phyloP scores from a whole-genome alignment of 2,888 invertebrate species.

The Orthosia incerta region DNA sequence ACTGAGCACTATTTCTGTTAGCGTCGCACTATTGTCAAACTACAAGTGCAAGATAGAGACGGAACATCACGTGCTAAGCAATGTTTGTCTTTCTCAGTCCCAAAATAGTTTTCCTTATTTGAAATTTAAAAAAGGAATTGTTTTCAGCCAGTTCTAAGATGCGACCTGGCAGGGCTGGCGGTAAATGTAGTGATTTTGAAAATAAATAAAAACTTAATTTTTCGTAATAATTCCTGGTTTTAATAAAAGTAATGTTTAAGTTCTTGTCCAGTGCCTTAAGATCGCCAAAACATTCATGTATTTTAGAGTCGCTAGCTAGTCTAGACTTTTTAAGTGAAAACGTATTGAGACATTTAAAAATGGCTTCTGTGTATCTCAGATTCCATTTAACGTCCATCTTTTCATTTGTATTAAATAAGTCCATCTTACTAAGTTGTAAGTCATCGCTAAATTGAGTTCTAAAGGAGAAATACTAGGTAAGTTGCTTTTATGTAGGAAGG shows the following conservation, averaged over 20 bases:
- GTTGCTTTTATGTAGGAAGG: neutral
- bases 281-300: neutral
- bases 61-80: no score
- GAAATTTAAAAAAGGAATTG: no score
- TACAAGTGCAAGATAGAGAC: no score
- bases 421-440: slow-evolving; percentile 16
- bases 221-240: no score
- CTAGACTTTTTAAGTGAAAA: slow-evolving; percentile 3
- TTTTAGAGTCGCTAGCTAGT: slow-evolving; percentile 17
- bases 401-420: slow-evolving; percentile 2
- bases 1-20: no score
- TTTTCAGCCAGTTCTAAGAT: no score
- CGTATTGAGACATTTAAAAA: slow-evolving; percentile 1
- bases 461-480: neutral
- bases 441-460: neutral
- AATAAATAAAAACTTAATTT: no score
- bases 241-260: neutral
- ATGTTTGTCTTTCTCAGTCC: no score
- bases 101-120: no score
- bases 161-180: no score
- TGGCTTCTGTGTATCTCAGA: slow-evolving; percentile 4
- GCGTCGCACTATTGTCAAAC: no score
- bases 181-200: no score
- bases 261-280: slow-evolving; percentile 1
- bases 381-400: neutral